These are phyloP conservation scores for Drosophila longiperda DNA, from an alignment of 2,888 invertebrate species.

Conservation along the genomic window DNA sequence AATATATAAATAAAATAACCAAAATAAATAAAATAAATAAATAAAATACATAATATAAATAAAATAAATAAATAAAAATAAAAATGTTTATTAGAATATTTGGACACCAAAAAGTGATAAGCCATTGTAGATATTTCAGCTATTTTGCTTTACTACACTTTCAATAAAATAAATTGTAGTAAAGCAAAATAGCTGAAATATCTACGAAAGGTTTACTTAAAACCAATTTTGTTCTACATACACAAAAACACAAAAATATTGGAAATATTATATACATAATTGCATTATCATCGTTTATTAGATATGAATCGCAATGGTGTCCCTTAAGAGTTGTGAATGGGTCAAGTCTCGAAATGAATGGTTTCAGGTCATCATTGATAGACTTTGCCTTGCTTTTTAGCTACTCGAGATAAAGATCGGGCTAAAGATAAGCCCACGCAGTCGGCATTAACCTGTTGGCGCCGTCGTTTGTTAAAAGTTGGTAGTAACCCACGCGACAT, in stretches of 20 bases:
- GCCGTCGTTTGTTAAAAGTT: constrained; percentile 48
- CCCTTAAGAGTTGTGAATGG: constrained; percentile 17
- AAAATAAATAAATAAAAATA: too few species aligned
- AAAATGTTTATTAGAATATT: neutral
- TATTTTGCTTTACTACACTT: too few species aligned
- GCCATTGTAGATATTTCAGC: too few species aligned
- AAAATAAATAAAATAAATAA: too few species aligned
- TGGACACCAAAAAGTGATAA: neutral
- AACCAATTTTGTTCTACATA: neutral
- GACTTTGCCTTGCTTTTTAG: constrained; percentile 26
- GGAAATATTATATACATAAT: neutral
- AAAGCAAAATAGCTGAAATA: neutral
- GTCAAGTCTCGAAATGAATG: constrained; percentile 28
- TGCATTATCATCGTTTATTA: neutral
- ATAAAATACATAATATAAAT: too few species aligned
- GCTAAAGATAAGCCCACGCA: constrained; percentile 49
- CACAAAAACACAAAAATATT: neutral
- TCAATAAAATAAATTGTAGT: too few species aligned
- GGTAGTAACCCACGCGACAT: constrained; percentile 57
- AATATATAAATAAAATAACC: too few species aligned
- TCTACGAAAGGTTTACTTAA: neutral
- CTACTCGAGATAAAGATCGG: constrained; percentile 34
- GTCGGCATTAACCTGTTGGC: constrained; percentile 58
- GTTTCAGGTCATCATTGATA: constrained; percentile 36
- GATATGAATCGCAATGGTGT: neutral